Conservation (phyloP, 2,113 vertebrate species). For the Gobius niger region DNA sequence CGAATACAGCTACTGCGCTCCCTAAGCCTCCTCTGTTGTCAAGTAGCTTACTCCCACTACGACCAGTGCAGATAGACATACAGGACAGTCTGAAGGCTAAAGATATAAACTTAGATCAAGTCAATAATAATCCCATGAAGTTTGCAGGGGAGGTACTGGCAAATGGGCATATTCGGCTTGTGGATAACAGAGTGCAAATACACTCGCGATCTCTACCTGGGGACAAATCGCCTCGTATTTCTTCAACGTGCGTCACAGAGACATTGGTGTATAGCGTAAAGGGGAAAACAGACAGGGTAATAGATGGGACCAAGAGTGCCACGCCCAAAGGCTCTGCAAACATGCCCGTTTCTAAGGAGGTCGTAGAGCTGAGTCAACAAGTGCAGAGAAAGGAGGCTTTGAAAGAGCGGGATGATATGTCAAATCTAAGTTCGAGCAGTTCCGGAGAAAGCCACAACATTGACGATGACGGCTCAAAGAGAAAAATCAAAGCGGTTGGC, state of each 20-base stretch:
- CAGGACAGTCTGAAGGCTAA: conserved; percentile 10
- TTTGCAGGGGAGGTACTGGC: conserved; percentile 3
- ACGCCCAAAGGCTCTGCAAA: conserved; percentile 26
- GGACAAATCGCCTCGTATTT: conserved; percentile 10
- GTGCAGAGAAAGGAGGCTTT: conserved; percentile 10
- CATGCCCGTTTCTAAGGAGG: conserved; percentile 20
- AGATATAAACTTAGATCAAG: conserved; percentile 22
- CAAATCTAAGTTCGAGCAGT: conserved; percentile 44
- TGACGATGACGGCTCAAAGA: conserved; percentile 19
- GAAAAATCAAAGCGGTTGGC: conserved; percentile 38
- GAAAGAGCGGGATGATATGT: conserved; percentile 18
- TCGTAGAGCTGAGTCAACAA: conserved; percentile 27
- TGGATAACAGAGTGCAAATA: conserved; percentile 54
- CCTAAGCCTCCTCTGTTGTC: conserved; percentile 17
- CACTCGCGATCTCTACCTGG: conserved; percentile 21
- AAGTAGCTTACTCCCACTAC: background rate
- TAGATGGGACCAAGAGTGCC: conserved; percentile 9
- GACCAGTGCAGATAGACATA: conserved; percentile 13
- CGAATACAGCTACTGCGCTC: background rate
- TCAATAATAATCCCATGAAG: conserved; percentile 24
- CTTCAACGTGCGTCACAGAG: conserved; percentile 52
- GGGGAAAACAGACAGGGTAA: conserved; percentile 23
- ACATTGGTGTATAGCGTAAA: conserved; percentile 62
- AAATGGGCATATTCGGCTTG: conserved; percentile 33
- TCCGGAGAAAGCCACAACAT: conserved; percentile 35